These are phyloP conservation scores for Platorchestia sp. DNA, from an alignment of 1,140 invertebrate genomes.

Conservation along the genomic window DNA sequence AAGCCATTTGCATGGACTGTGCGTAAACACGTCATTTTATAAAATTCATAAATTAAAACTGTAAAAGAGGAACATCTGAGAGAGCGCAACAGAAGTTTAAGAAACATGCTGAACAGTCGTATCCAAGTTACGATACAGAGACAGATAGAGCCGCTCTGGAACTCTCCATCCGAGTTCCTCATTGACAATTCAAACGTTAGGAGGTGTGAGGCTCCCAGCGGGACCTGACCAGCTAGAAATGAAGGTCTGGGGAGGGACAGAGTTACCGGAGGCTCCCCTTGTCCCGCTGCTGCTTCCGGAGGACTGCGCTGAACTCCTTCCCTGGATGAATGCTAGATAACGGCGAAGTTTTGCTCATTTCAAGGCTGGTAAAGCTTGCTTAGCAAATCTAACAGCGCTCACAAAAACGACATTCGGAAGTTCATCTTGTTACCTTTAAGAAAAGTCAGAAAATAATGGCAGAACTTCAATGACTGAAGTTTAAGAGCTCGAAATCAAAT, in stretches of 20 bases:
- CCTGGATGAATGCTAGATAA: neutral
- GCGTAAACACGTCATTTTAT: no score
- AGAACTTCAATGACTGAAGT: neutral
- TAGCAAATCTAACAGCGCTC: neutral
- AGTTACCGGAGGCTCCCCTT: neutral
- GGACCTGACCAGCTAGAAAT: neutral
- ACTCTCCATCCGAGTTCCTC: neutral
- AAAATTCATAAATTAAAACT: neutral
- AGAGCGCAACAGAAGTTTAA: neutral
- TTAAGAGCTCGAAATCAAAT: neutral
- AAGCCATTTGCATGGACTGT: no score
- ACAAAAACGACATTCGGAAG: neutral
- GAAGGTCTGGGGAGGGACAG: neutral
- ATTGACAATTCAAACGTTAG: neutral
- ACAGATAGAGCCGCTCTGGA: neutral
- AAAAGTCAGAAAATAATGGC: neutral
- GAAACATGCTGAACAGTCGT: neutral
- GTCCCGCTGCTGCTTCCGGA: neutral
- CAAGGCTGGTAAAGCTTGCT: neutral
- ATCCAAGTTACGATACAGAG: neutral
- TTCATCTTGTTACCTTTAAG: neutral
- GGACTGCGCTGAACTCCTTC: neutral
- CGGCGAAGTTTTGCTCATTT: neutral
- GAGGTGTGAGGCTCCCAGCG: neutral
- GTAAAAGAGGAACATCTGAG: neutral